phyloP scores from a whole-genome alignment of 1,140 invertebrate genomes.

The Eumeta japonica region DNA sequence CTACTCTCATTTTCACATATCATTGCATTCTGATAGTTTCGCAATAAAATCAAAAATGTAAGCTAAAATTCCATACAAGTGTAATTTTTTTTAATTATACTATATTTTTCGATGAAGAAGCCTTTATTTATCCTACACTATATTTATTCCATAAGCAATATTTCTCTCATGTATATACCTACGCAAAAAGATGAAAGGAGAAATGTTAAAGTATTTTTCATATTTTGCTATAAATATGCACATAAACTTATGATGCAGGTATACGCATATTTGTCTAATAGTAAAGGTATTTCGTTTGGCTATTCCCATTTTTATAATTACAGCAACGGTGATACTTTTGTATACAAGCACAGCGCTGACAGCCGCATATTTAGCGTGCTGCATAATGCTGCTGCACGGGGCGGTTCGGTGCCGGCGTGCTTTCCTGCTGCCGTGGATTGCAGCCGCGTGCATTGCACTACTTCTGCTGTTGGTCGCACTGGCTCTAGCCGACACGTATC shows the following conservation, averaged over 20 bases:
- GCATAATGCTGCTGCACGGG: slow-evolving; percentile 42
- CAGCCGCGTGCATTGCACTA: slow-evolving; percentile 35
- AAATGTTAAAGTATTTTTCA: neutral
- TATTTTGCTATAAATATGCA: too few species aligned
- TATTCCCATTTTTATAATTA: slow-evolving; percentile 8
- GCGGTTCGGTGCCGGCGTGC: slow-evolving; percentile 42
- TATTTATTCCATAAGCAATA: neutral
- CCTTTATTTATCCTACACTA: neutral
- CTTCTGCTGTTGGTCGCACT: slow-evolving; percentile 32
- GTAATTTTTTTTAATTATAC: too few species aligned
- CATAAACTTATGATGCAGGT: too few species aligned
- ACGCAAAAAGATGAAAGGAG: neutral
- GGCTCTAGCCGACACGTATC: slow-evolving; percentile 34
- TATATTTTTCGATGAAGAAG: too few species aligned
- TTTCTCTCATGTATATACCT: neutral
- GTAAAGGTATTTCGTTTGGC: neutral
- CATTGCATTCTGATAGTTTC: too few species aligned
- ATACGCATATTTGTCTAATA: too few species aligned
- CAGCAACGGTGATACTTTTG: slow-evolving; percentile 44
- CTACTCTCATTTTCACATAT: too few species aligned
- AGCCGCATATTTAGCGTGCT: slow-evolving; percentile 45
- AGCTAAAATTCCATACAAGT: too few species aligned
- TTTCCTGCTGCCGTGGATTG: slow-evolving; percentile 45
- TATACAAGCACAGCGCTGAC: slow-evolving; percentile 45
- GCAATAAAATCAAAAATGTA: too few species aligned